Percentiles rank a stretch among this genome's conserved stretches.
These are phyloP conservation scores for Nycticryphes semicollaris DNA, from an alignment of 2,113 vertebrate species.

Conservation along the genomic window DNA sequence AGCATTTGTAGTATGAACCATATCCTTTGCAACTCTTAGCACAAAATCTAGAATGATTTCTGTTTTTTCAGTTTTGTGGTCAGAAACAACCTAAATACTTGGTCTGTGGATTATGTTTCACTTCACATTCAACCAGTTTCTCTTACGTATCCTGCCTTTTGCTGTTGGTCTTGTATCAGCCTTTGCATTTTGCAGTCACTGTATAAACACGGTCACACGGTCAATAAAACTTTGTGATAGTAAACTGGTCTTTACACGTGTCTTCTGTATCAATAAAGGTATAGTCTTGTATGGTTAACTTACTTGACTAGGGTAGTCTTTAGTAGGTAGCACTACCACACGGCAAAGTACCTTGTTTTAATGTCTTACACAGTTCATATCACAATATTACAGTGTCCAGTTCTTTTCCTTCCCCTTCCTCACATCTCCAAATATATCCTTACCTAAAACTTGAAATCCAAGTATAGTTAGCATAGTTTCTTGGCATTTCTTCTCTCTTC, in stretches of 20 bases:
- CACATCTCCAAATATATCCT: not conserved
- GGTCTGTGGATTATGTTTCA: not conserved
- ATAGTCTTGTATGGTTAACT: not conserved
- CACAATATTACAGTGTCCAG: not conserved
- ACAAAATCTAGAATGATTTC: not conserved
- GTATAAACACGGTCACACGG: accelerated
- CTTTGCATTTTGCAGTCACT: not conserved
- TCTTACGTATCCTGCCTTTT: not conserved
- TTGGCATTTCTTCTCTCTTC: not conserved
- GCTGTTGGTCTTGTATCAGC: not conserved
- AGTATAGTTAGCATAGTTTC: not conserved
- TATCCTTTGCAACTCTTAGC: not conserved
- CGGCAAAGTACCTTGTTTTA: not conserved
- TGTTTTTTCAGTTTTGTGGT: not conserved
- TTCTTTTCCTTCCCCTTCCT: not conserved
- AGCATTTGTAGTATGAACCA: not conserved
- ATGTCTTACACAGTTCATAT: not conserved
- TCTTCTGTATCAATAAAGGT: not conserved
- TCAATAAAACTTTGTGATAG: not conserved
- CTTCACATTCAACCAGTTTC: not conserved
- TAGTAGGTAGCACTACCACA: not conserved
- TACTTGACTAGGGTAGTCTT: not conserved
- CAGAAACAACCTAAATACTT: not conserved
- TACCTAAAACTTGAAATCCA: not conserved
- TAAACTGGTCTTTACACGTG: not conserved